Percentiles rank a stretch among this genome's conserved stretches.
These are phyloP conservation scores for Sesamia nonagrioides DNA, from an alignment of 1,140 invertebrate species.

Conservation along the genomic window DNA sequence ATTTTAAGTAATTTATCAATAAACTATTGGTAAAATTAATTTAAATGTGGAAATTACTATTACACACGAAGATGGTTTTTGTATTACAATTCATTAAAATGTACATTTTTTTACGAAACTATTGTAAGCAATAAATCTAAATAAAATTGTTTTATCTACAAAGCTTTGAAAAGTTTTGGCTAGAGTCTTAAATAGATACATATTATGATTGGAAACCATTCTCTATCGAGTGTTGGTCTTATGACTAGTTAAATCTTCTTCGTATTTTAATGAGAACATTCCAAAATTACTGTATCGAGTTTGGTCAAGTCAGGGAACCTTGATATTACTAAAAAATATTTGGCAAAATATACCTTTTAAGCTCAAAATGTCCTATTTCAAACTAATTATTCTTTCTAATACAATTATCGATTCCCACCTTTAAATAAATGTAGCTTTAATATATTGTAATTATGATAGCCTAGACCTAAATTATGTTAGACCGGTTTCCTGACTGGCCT, in stretches of 20 bases:
- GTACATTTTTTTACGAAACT: conserved; percentile 39
- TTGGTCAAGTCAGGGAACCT: conserved; percentile 23
- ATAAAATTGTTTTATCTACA: conserved; percentile 37
- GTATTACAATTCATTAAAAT: conserved; percentile 34
- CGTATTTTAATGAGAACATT: conserved; percentile 64
- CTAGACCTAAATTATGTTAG: conserved; percentile 32
- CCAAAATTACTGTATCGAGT: conserved; percentile 65
- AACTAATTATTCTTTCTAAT: conserved; percentile 17
- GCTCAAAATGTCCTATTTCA: conserved; percentile 32
- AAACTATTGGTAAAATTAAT: conserved; percentile 20
- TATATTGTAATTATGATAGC: conserved; percentile 25
- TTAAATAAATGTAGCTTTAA: conserved; percentile 32
- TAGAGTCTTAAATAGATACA: conserved; percentile 33
- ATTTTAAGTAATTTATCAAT: conserved; percentile 16
- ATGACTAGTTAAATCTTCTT: conserved; percentile 22
- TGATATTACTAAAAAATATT: not conserved
- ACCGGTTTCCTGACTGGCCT: conserved; percentile 14
- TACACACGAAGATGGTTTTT: conserved; percentile 22
- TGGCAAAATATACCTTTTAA: conserved; percentile 24
- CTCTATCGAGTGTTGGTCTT: conserved; percentile 19
- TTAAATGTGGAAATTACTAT: conserved; percentile 21
- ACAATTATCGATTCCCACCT: conserved; percentile 18
- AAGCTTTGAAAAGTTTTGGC: conserved; percentile 33
- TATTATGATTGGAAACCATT: conserved; percentile 4
- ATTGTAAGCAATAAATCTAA: conserved; percentile 32